These are phyloP conservation scores for Triplophysa rosa DNA, from an alignment of 2,113 vertebrate genomes.

Conservation along the genomic window DNA sequence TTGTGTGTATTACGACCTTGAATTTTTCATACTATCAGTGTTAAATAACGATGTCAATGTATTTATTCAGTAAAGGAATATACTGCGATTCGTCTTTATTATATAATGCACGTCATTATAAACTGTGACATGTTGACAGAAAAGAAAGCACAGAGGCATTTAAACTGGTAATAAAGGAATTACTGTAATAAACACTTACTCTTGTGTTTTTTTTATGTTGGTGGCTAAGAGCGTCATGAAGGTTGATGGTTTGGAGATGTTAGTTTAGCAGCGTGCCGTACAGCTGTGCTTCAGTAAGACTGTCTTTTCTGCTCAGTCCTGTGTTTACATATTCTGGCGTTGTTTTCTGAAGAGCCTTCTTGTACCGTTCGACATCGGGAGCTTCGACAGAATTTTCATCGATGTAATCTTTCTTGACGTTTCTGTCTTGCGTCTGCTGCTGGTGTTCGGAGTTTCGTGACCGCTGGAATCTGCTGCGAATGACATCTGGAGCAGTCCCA, in stretches of 20 bases:
- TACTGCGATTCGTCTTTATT: too few species aligned
- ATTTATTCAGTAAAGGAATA: too few species aligned
- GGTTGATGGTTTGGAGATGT: conserved; percentile 40
- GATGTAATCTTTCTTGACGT: conserved; percentile 77
- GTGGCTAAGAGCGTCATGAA: too few species aligned
- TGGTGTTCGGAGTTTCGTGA: conserved; percentile 83
- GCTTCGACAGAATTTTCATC: conserved; percentile 83
- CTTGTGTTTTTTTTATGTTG: too few species aligned
- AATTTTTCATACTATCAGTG: too few species aligned
- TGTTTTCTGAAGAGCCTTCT: conserved; percentile 74
- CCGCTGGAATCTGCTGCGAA: conserved; percentile 79
- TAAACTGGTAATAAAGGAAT: too few species aligned
- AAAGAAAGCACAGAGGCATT: too few species aligned
- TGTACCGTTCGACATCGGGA: conserved; percentile 84
- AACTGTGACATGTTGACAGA: too few species aligned
- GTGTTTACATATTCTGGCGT: conserved; percentile 86
- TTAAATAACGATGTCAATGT: too few species aligned
- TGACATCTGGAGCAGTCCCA: conserved; percentile 72
- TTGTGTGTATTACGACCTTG: too few species aligned
- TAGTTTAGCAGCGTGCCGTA: conserved; percentile 97
- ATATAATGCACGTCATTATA: too few species aligned
- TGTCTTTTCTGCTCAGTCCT: conserved; percentile 93
- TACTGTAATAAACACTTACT: too few species aligned
- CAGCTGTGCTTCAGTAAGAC: conserved; percentile 95
- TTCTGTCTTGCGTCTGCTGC: conserved; percentile 57